These are phyloP conservation scores for Microctonus aethiopoides DNA, from an alignment of 2,888 invertebrate genomes.

Conservation along the genomic window DNA sequence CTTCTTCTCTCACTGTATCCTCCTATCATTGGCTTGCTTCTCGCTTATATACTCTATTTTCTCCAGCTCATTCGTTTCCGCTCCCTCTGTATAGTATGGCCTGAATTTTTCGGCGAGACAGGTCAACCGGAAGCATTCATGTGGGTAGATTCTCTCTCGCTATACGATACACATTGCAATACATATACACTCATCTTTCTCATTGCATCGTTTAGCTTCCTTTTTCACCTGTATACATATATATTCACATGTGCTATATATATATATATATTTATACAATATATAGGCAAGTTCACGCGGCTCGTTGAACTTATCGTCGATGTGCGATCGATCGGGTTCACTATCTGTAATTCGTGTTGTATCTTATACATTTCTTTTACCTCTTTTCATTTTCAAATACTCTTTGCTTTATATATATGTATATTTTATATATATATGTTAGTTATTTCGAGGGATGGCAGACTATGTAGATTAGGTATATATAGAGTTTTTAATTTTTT, in stretches of 20 bases:
- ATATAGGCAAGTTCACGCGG: constrained; percentile 18
- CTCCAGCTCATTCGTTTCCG: background rate
- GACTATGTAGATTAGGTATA: too few relatives aligned
- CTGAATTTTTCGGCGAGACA: constrained; percentile 50
- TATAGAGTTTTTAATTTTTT: too few relatives aligned
- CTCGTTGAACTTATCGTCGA: constrained; percentile 37
- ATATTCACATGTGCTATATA: background rate
- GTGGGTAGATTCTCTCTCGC: too few relatives aligned
- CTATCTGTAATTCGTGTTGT: constrained; percentile 23
- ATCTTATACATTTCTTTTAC: background rate
- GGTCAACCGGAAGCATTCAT: constrained; percentile 49
- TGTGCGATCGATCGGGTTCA: constrained; percentile 29
- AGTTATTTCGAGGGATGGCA: too few relatives aligned
- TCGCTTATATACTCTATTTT: background rate
- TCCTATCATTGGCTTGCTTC: background rate
- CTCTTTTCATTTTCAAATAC: background rate
- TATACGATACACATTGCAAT: too few relatives aligned
- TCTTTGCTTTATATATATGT: too few relatives aligned
- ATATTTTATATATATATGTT: too few relatives aligned
- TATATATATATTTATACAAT: too few relatives aligned
- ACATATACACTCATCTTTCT: too few relatives aligned
- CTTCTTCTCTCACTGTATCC: background rate
- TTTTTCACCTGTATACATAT: constrained; percentile 15
- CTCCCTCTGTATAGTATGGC: constrained; percentile 33
- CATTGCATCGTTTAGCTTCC: constrained; percentile 4